Percentiles rank a stretch among this genome's conserved stretches.
Evolutionary conservation across 1,140 invertebrate genomes (phyloP).

Genomic region (Cotesia vestalis): DNA sequence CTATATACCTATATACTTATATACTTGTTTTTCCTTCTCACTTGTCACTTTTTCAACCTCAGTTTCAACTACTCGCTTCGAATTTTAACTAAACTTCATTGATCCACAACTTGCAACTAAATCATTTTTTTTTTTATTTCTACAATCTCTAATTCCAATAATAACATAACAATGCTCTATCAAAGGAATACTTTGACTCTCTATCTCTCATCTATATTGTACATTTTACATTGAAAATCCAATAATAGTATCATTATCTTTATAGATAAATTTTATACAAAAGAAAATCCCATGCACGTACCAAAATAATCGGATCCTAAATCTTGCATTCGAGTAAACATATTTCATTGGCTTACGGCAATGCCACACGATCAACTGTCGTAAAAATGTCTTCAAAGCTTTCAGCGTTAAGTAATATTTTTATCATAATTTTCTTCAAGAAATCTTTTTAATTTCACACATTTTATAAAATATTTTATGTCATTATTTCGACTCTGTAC

Average conservation of each 20-base stretch:
- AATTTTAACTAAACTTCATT: not conserved
- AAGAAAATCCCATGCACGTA: conserved; percentile 24
- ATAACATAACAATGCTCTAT: not conserved
- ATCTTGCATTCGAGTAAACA: conserved; percentile 11
- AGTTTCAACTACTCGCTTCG: not conserved
- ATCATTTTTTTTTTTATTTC: not conserved
- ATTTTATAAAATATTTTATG: too few species aligned
- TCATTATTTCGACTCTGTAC: too few species aligned
- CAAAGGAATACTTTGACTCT: not conserved
- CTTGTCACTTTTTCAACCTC: too few species aligned
- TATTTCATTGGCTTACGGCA: conserved; percentile 17
- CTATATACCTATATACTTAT: conserved; percentile 4
- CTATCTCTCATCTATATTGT: not conserved
- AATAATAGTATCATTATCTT: conserved; percentile 9
- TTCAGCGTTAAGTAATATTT: not conserved
- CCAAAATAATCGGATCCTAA: conserved; percentile 25
- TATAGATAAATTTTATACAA: not conserved
- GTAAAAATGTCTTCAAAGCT: not conserved
- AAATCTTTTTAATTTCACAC: too few species aligned
- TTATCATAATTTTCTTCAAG: not conserved
- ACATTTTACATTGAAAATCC: conserved; percentile 6
- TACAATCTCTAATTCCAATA: not conserved
- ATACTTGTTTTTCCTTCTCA: not conserved
- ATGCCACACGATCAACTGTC: conserved; percentile 12
- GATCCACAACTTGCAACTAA: not conserved